A percentile compares a stretch with the other conserved stretches of the same genome.
Conservation (phyloP, 2,113 vertebrate genomes). For the Catharus fuscescens region DNA sequence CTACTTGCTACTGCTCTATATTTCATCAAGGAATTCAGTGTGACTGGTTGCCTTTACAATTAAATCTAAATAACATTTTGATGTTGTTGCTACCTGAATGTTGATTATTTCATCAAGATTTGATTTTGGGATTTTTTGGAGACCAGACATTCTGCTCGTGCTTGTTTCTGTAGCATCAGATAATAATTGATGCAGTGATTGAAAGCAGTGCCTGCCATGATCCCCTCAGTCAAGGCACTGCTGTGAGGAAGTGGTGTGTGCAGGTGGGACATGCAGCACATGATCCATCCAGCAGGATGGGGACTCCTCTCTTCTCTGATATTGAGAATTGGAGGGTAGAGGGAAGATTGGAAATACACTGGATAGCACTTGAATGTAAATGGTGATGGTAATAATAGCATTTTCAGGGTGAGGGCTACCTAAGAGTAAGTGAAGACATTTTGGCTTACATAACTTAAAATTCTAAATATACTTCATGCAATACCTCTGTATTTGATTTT, state of each 20-base stretch:
- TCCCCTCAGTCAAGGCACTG: background rate
- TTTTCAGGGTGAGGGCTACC: background rate
- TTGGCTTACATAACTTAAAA: background rate
- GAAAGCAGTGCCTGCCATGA: conserved; percentile 40
- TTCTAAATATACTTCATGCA: background rate
- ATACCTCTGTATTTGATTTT: background rate
- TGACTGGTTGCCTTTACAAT: background rate
- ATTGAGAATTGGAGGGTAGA: background rate
- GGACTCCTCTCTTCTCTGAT: background rate
- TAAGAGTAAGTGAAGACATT: background rate
- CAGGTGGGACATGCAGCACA: conserved; percentile 64
- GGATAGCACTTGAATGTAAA: background rate
- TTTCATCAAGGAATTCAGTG: background rate
- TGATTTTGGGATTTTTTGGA: conserved; percentile 37
- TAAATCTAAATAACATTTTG: background rate
- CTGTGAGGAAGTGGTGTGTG: conserved; percentile 38
- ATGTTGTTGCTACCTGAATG: background rate
- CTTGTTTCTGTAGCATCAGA: conserved; percentile 17
- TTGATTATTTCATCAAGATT: background rate
- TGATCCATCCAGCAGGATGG: conserved; percentile 70
- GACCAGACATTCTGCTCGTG: background rate
- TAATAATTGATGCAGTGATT: conserved; percentile 41
- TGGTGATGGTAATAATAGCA: background rate
- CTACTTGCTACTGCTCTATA: background rate
- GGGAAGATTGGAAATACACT: background rate